Percentiles rank a stretch among this genome's conserved stretches.
Conservation (phyloP, 2,113 vertebrate species). For the Megaceryle maxima region DNA sequence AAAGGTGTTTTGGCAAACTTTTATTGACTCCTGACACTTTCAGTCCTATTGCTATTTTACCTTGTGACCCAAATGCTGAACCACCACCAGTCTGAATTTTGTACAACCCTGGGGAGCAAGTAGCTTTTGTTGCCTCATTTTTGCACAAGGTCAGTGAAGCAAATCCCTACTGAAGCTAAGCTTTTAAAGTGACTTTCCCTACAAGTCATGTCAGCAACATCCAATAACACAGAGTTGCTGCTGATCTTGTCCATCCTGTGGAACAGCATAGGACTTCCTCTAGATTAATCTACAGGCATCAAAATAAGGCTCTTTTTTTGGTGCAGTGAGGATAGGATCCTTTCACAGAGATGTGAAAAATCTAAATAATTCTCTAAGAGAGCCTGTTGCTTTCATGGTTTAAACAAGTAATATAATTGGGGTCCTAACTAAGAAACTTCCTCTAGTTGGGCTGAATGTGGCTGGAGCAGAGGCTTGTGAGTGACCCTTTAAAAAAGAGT, state of each 20-base stretch:
- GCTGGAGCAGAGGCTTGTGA: neutral
- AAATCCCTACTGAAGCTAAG: neutral
- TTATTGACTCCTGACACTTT: neutral
- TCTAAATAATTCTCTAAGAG: neutral
- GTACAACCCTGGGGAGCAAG: neutral
- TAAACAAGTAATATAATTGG: neutral
- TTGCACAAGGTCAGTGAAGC: neutral
- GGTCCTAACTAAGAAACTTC: neutral
- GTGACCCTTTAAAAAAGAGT: neutral
- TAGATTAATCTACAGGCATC: neutral
- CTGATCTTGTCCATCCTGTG: neutral
- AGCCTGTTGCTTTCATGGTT: neutral
- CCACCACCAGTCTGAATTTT: neutral
- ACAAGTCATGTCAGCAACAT: neutral
- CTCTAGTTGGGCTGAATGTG: neutral
- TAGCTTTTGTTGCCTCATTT: neutral
- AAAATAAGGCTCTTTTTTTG: neutral
- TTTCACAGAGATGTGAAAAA: neutral
- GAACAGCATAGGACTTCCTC: neutral
- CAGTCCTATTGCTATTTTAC: neutral
- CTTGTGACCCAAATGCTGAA: neutral
- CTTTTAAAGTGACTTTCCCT: neutral
- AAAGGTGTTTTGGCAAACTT: neutral
- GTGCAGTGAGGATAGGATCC: neutral
- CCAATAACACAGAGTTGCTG: fast-evolving